Conservation (phyloP, 2,113 vertebrate species). For the Pedetes capensis region DNA sequence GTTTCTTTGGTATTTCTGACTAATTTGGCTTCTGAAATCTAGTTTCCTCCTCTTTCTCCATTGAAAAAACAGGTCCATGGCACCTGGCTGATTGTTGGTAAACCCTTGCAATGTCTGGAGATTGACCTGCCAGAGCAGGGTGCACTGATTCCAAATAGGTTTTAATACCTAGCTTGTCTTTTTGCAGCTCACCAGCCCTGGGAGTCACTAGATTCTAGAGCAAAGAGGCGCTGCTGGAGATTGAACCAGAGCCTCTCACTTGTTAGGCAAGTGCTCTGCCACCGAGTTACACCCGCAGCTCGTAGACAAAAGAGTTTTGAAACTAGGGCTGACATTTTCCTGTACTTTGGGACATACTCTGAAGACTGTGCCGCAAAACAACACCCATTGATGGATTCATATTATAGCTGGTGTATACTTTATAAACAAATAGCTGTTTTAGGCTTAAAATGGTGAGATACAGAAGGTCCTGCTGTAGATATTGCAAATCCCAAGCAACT, state of each 20-base stretch:
- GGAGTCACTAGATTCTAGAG: background rate
- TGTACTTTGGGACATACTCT: background rate
- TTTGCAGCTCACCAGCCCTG: no score
- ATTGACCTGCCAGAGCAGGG: background rate
- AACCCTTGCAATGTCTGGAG: background rate
- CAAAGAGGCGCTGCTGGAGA: background rate
- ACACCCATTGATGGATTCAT: background rate
- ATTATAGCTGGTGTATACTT: background rate
- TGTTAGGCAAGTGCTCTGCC: background rate
- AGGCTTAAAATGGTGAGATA: background rate
- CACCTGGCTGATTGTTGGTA: background rate
- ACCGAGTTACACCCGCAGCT: background rate
- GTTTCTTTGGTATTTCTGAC: background rate
- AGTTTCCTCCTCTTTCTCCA: background rate
- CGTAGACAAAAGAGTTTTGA: background rate
- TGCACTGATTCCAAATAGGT: background rate
- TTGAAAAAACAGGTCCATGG: background rate
- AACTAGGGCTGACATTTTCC: background rate
- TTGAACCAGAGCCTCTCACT: no score
- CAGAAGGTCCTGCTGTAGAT: background rate
- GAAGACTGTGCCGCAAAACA: background rate
- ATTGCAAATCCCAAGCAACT: background rate
- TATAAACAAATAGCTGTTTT: background rate
- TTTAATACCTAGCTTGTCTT: no score
- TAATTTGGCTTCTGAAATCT: background rate